Base-by-base conservation (phyloP, 1,140 invertebrate genomes). In the Thalassaphorura encarpata region DNA sequence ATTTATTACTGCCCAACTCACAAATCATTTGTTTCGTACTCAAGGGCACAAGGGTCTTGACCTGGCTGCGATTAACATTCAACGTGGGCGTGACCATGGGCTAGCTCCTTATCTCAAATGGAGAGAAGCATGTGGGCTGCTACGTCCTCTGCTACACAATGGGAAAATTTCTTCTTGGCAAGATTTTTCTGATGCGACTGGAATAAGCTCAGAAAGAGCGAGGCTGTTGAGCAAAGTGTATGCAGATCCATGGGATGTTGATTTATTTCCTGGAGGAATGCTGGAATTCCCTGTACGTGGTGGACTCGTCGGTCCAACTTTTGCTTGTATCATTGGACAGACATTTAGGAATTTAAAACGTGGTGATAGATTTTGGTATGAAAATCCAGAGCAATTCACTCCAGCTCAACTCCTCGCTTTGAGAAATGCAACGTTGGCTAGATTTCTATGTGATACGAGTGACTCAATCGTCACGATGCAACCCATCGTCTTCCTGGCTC, bases 321-420 rank as follows among this genome's bases (percentile, higher is more conserved):
- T 97, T 68, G 91, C 90, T 24, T 97, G 94, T 68, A 91, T 98
- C 57, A 87, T 98, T 60, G 91, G 85, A 28, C 88, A 91, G 56
- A 92, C 97, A 73, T 95, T 96, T 74, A 74, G 85, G 58, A 86
- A 92, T 68, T 73, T 89, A 21, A 82, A 90, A 58, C 62, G 72
- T 52, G 79, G 76, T 23, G 72, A 75, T 61, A 55, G 73, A 33
- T 76, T 75, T 61, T 76, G 75, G 75, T 87, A 88, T 66, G 88
- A 91, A 72, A 89, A 89, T 68, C 78, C 80, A 1, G 77, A 77
- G 11, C 76, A 80, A 1, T 90, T 93, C 62, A 88, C 80, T 0
- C 77, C 39, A 71, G 76, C 41, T 66, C 83, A 70, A 78, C 79
- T 77, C 69, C 73, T 55, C 60, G 81, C 80, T 62, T 73, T 83